These are phyloP conservation scores for Tetranychus piercei DNA, from an alignment of 2,888 invertebrate genomes.

Conservation along the genomic window DNA sequence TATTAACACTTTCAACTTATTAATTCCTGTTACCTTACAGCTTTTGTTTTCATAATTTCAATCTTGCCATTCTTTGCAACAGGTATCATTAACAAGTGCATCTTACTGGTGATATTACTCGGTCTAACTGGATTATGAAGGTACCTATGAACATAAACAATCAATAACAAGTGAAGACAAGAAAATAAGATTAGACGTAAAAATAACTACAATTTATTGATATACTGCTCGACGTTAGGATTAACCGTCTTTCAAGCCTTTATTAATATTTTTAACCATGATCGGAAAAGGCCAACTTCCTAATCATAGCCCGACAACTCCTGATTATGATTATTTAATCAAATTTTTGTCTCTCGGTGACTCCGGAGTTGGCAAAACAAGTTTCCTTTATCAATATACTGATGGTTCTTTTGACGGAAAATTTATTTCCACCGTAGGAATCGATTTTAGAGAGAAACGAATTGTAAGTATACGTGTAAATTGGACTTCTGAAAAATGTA, in stretches of 20 bases:
- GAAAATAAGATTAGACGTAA: not conserved
- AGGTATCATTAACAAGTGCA: not conserved
- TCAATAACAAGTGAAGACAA: not conserved
- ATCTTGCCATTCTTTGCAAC: not conserved
- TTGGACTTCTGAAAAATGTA: not conserved
- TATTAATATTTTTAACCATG: not conserved
- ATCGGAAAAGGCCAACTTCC: not conserved
- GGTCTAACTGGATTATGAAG: not conserved
- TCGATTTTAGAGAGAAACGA: constrained; percentile 88
- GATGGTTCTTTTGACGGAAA: constrained; percentile 75
- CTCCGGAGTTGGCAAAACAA: constrained; percentile 90
- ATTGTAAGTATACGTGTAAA: constrained; percentile 42
- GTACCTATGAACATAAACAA: not conserved
- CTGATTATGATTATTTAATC: constrained; percentile 72
- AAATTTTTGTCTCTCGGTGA: constrained; percentile 88
- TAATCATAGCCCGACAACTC: not conserved
- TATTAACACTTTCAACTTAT: not conserved
- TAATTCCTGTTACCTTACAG: not conserved
- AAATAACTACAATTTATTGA: not conserved
- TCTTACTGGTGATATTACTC: not conserved
- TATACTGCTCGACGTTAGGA: not conserved
- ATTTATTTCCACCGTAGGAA: constrained; percentile 90
- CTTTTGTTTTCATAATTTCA: not conserved
- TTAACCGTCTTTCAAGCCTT: no score
- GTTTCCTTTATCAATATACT: constrained; percentile 84